phyloP scores from a whole-genome alignment of 2,797 vertebrate species.

The Ammospiza maritima region DNA sequence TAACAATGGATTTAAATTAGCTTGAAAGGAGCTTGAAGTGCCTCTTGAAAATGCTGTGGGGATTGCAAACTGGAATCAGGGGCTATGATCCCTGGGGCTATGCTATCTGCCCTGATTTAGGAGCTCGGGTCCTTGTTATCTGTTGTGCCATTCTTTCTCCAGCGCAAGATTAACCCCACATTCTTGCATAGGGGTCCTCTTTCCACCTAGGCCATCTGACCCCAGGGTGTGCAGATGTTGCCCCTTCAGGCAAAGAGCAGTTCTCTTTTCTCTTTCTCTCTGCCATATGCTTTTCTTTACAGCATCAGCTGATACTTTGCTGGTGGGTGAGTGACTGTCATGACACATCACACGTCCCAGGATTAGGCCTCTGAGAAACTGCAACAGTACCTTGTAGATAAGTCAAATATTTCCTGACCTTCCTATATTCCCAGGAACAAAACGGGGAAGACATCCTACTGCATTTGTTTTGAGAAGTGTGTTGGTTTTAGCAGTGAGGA shows the following conservation, averaged over 20 bases:
- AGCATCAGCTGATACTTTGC: background rate
- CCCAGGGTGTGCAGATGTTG: background rate
- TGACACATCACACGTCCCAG: background rate
- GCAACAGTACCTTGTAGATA: background rate
- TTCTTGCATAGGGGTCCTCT: background rate
- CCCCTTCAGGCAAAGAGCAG: background rate
- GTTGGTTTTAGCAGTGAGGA: background rate
- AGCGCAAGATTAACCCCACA: background rate
- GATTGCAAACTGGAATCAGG: background rate
- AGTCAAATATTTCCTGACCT: background rate
- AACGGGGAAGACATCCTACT: background rate
- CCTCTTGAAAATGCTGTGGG: background rate
- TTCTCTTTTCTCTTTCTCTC: background rate
- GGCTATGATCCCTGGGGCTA: background rate
- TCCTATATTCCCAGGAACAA: background rate
- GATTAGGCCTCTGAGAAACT: background rate
- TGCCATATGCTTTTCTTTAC: background rate
- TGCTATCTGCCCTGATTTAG: background rate
- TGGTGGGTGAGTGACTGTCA: background rate
- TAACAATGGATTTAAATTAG: background rate
- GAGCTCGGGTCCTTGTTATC: background rate
- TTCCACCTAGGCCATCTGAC: background rate
- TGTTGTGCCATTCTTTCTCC: background rate
- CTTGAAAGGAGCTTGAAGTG: background rate
- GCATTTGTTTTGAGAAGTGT: background rate